Evolutionary conservation across 35 echinoderm and acorn worm species (phyloP).

Genomic region (Apostichopus parvimensis): DNA sequence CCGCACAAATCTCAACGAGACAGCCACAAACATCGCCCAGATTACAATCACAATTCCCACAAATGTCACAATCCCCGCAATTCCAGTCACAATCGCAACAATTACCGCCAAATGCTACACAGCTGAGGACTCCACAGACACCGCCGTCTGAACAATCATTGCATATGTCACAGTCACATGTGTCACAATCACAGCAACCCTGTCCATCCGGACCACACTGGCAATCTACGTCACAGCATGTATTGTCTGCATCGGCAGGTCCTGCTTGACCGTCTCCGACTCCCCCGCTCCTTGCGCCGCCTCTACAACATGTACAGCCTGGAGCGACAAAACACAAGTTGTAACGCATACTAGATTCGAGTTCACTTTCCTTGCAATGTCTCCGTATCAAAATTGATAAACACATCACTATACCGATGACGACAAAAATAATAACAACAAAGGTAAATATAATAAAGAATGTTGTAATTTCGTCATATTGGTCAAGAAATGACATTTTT

Average conservation of each 20-base stretch:
- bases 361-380: not conserved
- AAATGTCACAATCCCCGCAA: not conserved
- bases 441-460: not conserved
- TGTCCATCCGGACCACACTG: not conserved
- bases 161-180: slow-evolving; percentile 6
- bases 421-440: not conserved
- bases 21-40: not conserved
- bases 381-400: not conserved
- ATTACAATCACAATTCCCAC: not conserved
- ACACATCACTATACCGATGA: not conserved
- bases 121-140: not conserved
- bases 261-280: not conserved
- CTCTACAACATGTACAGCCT: not conserved
- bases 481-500: not conserved
- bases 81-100: not conserved
- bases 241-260: not conserved
- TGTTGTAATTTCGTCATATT: not conserved
- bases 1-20: too few species aligned
- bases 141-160: not conserved
- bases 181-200: not conserved
- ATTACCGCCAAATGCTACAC: not conserved
- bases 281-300: not conserved
- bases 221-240: too few species aligned
- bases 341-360: not conserved
- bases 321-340: not conserved